Evolutionary conservation across 1,140 invertebrate species (phyloP), one percentile per base, ranked within the genome.

Genomic region (Lethrus apterus): DNA sequence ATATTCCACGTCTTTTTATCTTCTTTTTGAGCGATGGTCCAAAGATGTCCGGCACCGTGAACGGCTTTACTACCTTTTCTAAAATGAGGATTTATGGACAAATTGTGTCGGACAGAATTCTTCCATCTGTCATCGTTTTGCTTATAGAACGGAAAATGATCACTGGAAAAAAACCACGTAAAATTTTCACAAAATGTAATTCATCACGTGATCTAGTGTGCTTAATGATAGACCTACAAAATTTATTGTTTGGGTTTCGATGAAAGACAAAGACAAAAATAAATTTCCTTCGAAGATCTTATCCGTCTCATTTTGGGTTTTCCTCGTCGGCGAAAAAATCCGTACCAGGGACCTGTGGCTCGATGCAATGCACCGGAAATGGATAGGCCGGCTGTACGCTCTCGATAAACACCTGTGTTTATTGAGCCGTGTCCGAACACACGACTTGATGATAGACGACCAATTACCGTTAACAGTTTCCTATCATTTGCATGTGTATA

Each of bases 81-180:
- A 59, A 92, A 92, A 63, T 90, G 86, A 0, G 87, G 88, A 67
- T 89, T 92, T 59, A 92, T 91, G 2, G 86, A 89, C 10, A 91
- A 68, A 68, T 90, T 90, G 62, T 90, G 87, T 44, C 88, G 71
- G 0, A 92, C 86, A 0, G 87, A 91, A 64, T 92, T 92, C 62
- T 92, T 92, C 88, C 88, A 92, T 51, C 87, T 77, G 54, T 90
- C 87, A 48, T 92, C 87, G 55, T 88, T 84, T 23, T 83, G 80
- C 62, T 87, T 86, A 65, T 88, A 92, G 58, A 81, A 91, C 0
- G 87, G 86, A 69, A 87, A 91, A 45, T 81, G 83, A 56, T 86
- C 82, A 3, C 88, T 90, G 68, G 18, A 65, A 20, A 19, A 31
- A 44, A 43, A 43, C 3, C n/a, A n/a, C n/a, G n/a, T n/a, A n/a